Base-by-base conservation (phyloP, 2,888 invertebrate species). In the Aspidiotus destructor region DNA sequence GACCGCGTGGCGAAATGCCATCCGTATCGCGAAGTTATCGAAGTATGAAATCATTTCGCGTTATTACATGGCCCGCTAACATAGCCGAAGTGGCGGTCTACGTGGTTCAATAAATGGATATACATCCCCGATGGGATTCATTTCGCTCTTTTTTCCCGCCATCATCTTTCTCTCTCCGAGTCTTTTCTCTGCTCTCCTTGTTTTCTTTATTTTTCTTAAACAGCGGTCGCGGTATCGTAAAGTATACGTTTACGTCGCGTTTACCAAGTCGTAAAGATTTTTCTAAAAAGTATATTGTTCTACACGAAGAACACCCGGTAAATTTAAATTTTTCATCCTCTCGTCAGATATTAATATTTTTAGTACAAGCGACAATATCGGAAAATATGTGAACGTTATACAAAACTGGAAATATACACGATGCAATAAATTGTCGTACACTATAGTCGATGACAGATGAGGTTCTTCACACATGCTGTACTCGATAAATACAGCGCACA, bases 81-180 rank as follows among this genome's bases (percentile, higher is more conserved):
- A 28, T 28, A 28, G 28, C 28, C 28, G 28, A 28, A 48, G 11
- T 48, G 48, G 48, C 48, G 48, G n/a, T 48, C 11, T 48, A 48
- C n/a, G n/a, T 48, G 48, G 48, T n/a, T 48, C n/a, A 48, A 48
- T 48, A 48, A n/a, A 48, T 48, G 48, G 48, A n/a, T 48, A 48
- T 48, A 48, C 48, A 48, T 48, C 48, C 11, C 48, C 48, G 48
- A 48, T 48, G 48, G 48, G 48, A 48, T 48, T 48, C 10, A 48
- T 48, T 48, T 48, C n/a, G 48, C 48, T 11, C 10, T 48, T 48
- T 48, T 48, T 48, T 48, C 48, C 48, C 48, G 10, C 48, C n/a
- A 13, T 48, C n/a, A 13, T 48, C n/a, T 48, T 48, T 28, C 28
- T 28, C 28, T 28, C 28, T 28, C 28, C 28, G 28, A 28, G 28